Percentiles rank a stretch among this genome's conserved stretches.
Evolutionary conservation across 2,888 invertebrate species (phyloP).

Genomic region (Didymodactylos carnosus): DNA sequence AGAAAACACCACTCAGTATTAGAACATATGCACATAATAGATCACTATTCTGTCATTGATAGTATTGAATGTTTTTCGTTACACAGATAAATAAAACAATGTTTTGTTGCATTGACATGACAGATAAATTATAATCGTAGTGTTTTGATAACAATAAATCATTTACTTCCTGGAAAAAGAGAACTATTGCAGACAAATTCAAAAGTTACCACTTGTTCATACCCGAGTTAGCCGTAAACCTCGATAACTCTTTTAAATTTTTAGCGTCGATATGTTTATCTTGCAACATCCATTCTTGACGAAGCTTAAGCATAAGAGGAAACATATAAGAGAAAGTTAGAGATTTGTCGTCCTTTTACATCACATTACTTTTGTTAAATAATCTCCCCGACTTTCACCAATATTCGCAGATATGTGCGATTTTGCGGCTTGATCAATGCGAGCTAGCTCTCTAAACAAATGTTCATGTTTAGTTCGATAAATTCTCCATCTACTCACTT

Average conservation of each 20-base stretch:
- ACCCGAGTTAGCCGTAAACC: neutral
- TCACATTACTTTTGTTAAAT: neutral
- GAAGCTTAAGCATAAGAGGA: neutral
- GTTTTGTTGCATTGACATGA: too few species aligned
- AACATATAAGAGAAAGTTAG: neutral
- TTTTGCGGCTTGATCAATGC: neutral
- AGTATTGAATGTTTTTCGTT: too few species aligned
- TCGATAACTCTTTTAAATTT: neutral
- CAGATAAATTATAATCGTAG: too few species aligned
- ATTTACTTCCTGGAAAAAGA: too few species aligned
- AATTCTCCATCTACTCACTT: neutral
- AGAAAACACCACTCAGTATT: too few species aligned
- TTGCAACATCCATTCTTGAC: neutral
- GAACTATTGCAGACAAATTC: too few species aligned
- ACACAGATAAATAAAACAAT: too few species aligned
- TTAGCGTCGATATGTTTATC: neutral
- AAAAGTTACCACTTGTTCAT: too few species aligned
- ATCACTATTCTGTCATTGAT: too few species aligned
- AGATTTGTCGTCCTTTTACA: too few species aligned
- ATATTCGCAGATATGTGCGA: neutral
- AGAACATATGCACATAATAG: too few species aligned
- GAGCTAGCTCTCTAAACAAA: neutral
- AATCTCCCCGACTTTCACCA: neutral
- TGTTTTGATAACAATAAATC: too few species aligned
- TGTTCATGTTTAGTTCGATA: neutral